Evolutionary conservation across 2,797 vertebrate genomes (phyloP), one percentile per base, ranked within the genome.

Genomic region (Falco biarmicus): DNA sequence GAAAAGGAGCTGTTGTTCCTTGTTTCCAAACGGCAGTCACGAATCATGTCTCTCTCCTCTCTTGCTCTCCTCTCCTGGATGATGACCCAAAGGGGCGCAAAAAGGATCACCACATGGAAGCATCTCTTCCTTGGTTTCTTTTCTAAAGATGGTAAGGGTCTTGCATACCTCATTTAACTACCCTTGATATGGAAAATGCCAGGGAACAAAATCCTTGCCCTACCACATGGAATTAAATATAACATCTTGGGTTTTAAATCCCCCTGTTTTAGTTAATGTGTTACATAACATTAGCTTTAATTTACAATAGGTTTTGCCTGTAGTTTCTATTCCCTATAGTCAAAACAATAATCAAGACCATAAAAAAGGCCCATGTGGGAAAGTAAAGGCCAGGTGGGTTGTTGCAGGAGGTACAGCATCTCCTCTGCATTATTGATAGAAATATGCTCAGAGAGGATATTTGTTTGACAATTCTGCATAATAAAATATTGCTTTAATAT

Each of bases 401-500:
- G 25, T 31, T 93, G 5, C 26, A 76, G 59, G 57, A 87, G 54
- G 70, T 37, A 83, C 8, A n/a, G 10, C 14, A 43, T 48, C 6
- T 73, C 15, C 13, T 34, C 6, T 95, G 19, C 32, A 81, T 78
- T 85, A 89, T 59, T 94, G 89, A 91, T 77, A 78, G 39, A 88
- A 91, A 90, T 92, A 31, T 76, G 15, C 48, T 97, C 34, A 77
- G 39, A 85, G n/a, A 63, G 7, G 12, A 89, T 54, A 61, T 41
- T 83, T 41, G 32, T 85, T 96, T 95, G 68, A 93, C 32, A 95
- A 73, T 28, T 61, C 24, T 78, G 9, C 21, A 41, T n/a, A 96
- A 94, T 54, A 95, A 85, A 90, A 45, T 45, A 81, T 87, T 84
- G 14, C 50, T 95, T 95, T 54, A 93, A 84, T 96, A 95, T 92